Conservation (phyloP, 1,140 invertebrate species). For the Caerostris darwini region DNA sequence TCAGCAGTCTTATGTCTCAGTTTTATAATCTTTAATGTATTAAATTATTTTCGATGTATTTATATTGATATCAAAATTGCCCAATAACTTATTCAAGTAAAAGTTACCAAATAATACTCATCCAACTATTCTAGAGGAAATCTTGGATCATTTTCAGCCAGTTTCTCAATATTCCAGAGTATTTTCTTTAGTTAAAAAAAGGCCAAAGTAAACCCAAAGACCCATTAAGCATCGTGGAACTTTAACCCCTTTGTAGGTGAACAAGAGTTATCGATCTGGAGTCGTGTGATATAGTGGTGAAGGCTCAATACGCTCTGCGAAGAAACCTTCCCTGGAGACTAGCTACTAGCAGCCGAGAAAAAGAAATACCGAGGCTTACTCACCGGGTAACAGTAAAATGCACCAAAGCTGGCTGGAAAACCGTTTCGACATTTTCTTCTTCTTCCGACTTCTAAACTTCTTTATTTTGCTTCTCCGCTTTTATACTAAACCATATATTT, state of each 20-base stretch:
- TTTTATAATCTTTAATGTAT: too few relatives aligned
- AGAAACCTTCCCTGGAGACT: neutral
- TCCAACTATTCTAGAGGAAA: too few relatives aligned
- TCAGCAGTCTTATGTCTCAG: too few relatives aligned
- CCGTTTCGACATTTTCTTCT: constrained; percentile 34
- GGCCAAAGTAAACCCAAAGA: constrained; percentile 12
- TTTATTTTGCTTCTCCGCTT: constrained; percentile 29
- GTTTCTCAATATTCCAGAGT: neutral
- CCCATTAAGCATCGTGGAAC: constrained; percentile 22
- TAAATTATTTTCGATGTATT: too few relatives aligned
- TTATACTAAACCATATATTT: constrained; percentile 47
- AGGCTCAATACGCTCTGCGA: neutral
- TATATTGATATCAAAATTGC: too few relatives aligned
- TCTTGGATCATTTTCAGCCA: neutral
- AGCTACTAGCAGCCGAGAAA: constrained; percentile 20
- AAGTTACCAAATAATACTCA: too few relatives aligned
- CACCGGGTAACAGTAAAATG: constrained; percentile 27
- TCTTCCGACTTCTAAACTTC: neutral
- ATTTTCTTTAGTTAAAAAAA: constrained; percentile 17
- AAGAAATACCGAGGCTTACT: neutral
- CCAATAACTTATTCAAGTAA: too few relatives aligned
- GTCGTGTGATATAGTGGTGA: constrained; percentile 22
- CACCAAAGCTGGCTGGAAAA: constrained; percentile 20
- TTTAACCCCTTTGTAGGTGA: constrained; percentile 17
- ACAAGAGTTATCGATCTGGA: constrained; percentile 17